Evolutionary conservation across 2,888 invertebrate genomes (phyloP), one percentile per base, ranked within the genome.

Genomic region (Diarsia mendica): DNA sequence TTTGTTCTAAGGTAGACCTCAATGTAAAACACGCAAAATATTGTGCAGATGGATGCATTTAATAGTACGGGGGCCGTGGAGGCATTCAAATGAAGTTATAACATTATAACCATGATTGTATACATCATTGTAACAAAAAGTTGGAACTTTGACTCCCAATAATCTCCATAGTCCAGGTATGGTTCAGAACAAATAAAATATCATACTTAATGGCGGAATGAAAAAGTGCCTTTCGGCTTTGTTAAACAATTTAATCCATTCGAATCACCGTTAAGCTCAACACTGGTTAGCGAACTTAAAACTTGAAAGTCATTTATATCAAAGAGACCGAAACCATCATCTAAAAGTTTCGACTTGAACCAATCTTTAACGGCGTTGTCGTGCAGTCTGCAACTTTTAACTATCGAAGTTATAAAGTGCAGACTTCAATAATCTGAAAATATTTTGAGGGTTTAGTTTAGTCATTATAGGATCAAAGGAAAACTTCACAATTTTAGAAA

Each of bases 291-390:
- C 58, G 9, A 28, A 44, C 53, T 46, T 20, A n/a, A 67, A 74
- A 46, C 51, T 67, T 72, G 49, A 78, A 67, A 74, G 67, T 48
- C 46, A 58, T 72, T 79, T 61, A 66, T 69, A 61, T 28, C 39
- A 23, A 48, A 58, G 55, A 46, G 61, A 69, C n/a, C 66, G 46
- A 79, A n/a, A n/a, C 67, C 64, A 79, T 67, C 64, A 79, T 67
- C 46, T 64, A n/a, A 55, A 75, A 70, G 51, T 79, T 79, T 60
- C 13, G 39, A 53, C 48, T 79, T 70, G 13, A 58, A 67, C 33
- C 28, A n/a, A 72, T 33, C 44, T 75, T 68, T 51, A 67, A 13
- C 44, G 55, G 67, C 51, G 48, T 67, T 67, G 67, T 65, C 60
- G 79, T 75, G 58, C 49, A 79, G 51, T 39, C 61, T 63, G 44